phyloP scores from a whole-genome alignment of 2,888 invertebrate genomes.

The Pammene fasciana region DNA sequence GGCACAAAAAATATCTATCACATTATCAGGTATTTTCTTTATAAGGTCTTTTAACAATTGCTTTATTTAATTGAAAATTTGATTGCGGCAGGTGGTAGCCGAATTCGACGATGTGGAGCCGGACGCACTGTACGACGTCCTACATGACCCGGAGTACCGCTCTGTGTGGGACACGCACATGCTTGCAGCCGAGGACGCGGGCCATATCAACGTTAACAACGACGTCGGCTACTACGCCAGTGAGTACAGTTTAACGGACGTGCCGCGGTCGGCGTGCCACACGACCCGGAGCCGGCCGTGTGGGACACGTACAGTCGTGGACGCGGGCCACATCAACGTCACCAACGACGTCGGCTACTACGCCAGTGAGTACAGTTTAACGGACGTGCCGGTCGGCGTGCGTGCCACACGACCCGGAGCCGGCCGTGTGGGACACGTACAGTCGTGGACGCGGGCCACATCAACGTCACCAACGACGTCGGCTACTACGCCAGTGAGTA shows the following conservation, averaged over 20 bases:
- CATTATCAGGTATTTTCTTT: too few species aligned
- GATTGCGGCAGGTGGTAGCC: conserved; percentile 72
- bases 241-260: conserved; percentile 72
- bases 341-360: conserved; percentile 6
- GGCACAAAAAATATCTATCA: too few species aligned
- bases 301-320: neutral
- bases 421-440: neutral
- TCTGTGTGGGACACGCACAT: conserved; percentile 96
- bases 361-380: conserved; percentile 2
- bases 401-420: neutral
- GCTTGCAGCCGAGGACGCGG: conserved; percentile 93
- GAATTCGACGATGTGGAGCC: conserved; percentile 89
- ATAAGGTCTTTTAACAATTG: too few species aligned
- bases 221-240: conserved; percentile 96
- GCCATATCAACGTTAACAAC: conserved; percentile 95
- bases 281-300: neutral
- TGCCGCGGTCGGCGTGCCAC: neutral
- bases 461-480: conserved; percentile 96
- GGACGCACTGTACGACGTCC: conserved; percentile 91
- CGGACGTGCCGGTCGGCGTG: neutral
- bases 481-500: conserved; percentile 94
- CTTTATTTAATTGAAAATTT: too few species aligned
- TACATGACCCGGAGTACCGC: conserved; percentile 95
- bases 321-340: neutral
- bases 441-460: conserved; percentile 92